phyloP scores from a whole-genome alignment of 2,888 invertebrate species.

The Rosalia funebris region DNA sequence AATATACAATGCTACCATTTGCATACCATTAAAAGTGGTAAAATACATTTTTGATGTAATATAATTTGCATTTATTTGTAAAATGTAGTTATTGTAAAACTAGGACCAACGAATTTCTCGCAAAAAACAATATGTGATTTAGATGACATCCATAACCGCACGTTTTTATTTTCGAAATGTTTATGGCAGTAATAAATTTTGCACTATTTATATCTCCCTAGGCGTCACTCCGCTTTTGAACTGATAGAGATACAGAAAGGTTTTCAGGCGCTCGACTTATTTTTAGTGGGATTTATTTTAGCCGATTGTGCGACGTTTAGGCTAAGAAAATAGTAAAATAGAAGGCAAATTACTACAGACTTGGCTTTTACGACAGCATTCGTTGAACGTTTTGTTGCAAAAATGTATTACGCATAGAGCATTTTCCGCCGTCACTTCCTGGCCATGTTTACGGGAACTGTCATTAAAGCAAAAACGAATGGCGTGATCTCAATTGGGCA shows the following conservation, averaged over 20 bases:
- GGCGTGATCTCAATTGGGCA: too few relatives aligned
- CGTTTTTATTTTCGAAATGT: neutral
- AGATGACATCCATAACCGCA: too few relatives aligned
- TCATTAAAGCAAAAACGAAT: too few relatives aligned
- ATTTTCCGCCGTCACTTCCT: neutral
- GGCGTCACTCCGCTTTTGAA: slow-evolving; percentile 1
- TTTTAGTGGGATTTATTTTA: neutral
- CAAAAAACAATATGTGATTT: too few relatives aligned
- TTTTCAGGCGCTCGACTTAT: neutral
- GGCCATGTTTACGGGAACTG: neutral
- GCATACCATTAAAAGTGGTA: too few relatives aligned
- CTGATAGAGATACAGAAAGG: neutral
- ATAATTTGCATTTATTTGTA: too few relatives aligned
- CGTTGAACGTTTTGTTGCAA: neutral
- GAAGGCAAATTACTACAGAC: neutral
- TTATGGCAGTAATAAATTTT: slow-evolving; percentile 2
- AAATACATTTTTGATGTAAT: too few relatives aligned
- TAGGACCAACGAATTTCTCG: too few relatives aligned
- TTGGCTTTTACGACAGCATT: neutral
- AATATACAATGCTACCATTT: too few relatives aligned
- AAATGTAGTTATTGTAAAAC: too few relatives aligned
- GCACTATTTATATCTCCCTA: slow-evolving; percentile 3
- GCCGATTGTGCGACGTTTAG: neutral
- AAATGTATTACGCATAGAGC: neutral
- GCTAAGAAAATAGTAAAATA: neutral